Conservation (phyloP, 2,113 vertebrate species). For the Salvelinus namaycush region DNA sequence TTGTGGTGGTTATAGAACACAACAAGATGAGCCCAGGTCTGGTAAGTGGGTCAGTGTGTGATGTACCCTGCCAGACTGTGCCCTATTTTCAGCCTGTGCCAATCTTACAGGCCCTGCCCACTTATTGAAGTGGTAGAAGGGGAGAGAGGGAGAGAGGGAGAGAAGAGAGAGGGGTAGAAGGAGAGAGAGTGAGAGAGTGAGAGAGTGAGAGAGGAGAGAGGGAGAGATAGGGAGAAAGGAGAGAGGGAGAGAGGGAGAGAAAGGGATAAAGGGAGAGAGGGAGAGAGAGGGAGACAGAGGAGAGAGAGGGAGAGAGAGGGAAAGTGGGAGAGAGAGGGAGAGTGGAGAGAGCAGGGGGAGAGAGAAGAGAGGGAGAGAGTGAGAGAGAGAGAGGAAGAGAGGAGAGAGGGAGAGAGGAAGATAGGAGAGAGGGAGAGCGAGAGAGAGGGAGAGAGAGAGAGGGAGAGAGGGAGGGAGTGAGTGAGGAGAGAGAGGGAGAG, state of each 20-base stretch:
- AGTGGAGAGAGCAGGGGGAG: constrained; percentile 1
- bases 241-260: no score
- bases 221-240: no score
- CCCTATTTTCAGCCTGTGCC: constrained; percentile 12
- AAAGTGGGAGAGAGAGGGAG: not conserved
- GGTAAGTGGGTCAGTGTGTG: constrained; percentile 5
- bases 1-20: not conserved
- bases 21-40: not conserved
- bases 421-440: no score
- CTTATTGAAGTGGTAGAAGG: not conserved
- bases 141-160: not conserved
- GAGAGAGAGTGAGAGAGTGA: no score
- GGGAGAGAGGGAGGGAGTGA: not conserved
- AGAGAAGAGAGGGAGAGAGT: not conserved
- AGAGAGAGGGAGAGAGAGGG: not conserved
- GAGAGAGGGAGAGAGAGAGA: no score
- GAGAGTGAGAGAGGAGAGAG: not conserved
- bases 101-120: not conserved
- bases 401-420: not conserved
- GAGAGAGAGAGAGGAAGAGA: constrained; percentile 5
- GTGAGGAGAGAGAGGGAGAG: not conserved
- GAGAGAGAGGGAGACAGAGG: constrained; percentile 13
- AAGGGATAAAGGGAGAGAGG: constrained; percentile 47
- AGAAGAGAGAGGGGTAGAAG: no score
- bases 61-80: constrained; percentile 13